phyloP scores from a whole-genome alignment of 23 tunicate species.

The Styela clava region DNA sequence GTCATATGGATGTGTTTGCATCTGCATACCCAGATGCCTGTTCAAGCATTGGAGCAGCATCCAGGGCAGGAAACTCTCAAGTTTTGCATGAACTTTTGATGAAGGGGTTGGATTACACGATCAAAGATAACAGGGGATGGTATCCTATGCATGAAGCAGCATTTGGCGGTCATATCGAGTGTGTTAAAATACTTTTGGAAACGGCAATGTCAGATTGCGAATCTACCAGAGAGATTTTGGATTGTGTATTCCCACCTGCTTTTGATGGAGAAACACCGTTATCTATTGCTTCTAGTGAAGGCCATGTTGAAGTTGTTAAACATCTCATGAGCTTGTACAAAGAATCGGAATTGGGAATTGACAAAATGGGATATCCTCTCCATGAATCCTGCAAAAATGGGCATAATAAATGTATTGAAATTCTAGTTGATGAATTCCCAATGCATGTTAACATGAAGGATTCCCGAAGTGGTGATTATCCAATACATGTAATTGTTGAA shows the following conservation, averaged over 20 bases:
- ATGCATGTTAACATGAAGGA: not conserved
- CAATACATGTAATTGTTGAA: slow-evolving; percentile 40
- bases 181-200: slow-evolving; percentile 37
- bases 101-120: slow-evolving; percentile 37
- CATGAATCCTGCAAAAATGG: not conserved
- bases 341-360: not conserved
- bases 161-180: slow-evolving; percentile 42
- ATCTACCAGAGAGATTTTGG: slow-evolving; percentile 42
- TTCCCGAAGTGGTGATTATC: slow-evolving; percentile 2
- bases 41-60: slow-evolving; percentile 52
- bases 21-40: slow-evolving; percentile 36
- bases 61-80: slow-evolving; percentile 30
- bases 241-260: slow-evolving; percentile 23
- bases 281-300: slow-evolving; percentile 40
- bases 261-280: slow-evolving; percentile 33
- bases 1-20: slow-evolving; percentile 21
- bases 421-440: slow-evolving; percentile 17
- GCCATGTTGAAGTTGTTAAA: slow-evolving; percentile 36
- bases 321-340: not conserved
- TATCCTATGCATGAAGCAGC: slow-evolving; percentile 85
- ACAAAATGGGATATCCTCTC: not conserved
- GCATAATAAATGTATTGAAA: not conserved
- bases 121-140: slow-evolving; percentile 70
- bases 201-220: slow-evolving; percentile 40
- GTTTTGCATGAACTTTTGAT: slow-evolving; percentile 4